Percentiles rank a stretch among this genome's conserved stretches.
Conservation (phyloP, 2,888 invertebrate genomes). For the Chrysolina haemoptera region DNA sequence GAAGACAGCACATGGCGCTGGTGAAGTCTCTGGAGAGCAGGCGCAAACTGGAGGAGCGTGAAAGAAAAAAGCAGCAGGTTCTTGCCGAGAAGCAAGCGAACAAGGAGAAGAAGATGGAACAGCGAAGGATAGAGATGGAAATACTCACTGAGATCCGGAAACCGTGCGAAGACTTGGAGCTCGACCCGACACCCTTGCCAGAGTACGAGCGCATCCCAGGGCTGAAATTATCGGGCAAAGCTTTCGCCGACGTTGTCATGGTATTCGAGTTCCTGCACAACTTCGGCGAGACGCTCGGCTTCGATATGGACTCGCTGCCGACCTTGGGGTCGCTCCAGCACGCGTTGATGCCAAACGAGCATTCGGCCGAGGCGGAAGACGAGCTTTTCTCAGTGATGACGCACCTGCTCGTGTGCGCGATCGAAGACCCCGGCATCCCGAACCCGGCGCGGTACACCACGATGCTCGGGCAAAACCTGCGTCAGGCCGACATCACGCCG, state of each 20-base stretch:
- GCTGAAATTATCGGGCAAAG: constrained; percentile 82
- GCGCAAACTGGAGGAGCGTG: constrained; percentile 89
- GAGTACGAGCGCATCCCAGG: constrained; percentile 81
- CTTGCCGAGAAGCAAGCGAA: constrained; percentile 88
- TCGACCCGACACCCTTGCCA: constrained; percentile 83
- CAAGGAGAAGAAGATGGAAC: constrained; percentile 88
- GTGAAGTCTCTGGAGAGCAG: constrained; percentile 90
- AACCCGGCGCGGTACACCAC: constrained; percentile 93
- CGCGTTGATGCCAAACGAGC: constrained; percentile 81
- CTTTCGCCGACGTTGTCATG: constrained; percentile 94
- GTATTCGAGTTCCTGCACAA: constrained; percentile 97
- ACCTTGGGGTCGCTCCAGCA: constrained; percentile 89
- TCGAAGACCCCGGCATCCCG: constrained; percentile 94
- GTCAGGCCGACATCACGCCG: constrained; percentile 91
- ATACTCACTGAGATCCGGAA: constrained; percentile 82
- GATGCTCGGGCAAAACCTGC: constrained; percentile 89
- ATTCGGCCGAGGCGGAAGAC: constrained; percentile 86
- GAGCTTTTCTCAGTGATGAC: constrained; percentile 91
- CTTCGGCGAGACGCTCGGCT: constrained; percentile 94
- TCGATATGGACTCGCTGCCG: constrained; percentile 91
- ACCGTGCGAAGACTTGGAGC: constrained; percentile 92
- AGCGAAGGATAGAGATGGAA: constrained; percentile 78
- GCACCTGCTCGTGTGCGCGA: constrained; percentile 91
- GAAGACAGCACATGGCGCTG: constrained; percentile 91
- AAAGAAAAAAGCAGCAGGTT: constrained; percentile 82